These are phyloP conservation scores for Sander lucioperca DNA, from an alignment of 2,113 vertebrate genomes.

Conservation along the genomic window DNA sequence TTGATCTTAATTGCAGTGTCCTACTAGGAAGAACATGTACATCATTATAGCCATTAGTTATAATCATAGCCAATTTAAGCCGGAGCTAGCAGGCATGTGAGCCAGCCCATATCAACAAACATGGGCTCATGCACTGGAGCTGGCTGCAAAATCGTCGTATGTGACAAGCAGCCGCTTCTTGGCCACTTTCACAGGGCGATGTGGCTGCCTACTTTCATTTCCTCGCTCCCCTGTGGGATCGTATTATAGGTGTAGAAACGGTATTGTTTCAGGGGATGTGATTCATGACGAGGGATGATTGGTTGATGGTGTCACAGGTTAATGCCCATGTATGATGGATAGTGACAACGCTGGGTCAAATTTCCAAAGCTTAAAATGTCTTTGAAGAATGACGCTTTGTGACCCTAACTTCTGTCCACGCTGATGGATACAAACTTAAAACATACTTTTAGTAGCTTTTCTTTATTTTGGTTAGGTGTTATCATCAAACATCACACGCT, in stretches of 20 bases:
- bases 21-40: constrained; percentile 87
- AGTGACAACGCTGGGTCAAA: constrained; percentile 53
- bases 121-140: constrained; percentile 1
- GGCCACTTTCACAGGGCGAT: neutral
- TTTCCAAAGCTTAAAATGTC: constrained; percentile 39
- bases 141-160: constrained; percentile 12
- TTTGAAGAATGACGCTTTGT: constrained; percentile 35
- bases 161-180: constrained; percentile 6
- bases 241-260: constrained; percentile 19
- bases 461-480: constrained; percentile 36
- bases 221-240: constrained; percentile 22
- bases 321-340: constrained; percentile 69
- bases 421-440: neutral
- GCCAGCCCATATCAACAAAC: constrained; percentile 26
- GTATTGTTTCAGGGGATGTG: constrained; percentile 53
- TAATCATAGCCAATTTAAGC: constrained; percentile 89
- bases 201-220: constrained; percentile 28
- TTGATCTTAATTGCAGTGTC: constrained; percentile 90
- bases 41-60: constrained; percentile 91
- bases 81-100: constrained; percentile 71
- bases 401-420: neutral
- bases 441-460: neutral
- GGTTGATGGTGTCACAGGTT: constrained; percentile 64
- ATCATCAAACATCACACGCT: constrained; percentile 49
- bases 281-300: constrained; percentile 62